A percentile compares a stretch with the other conserved stretches of the same genome.
These are phyloP conservation scores for Nothobranchius furzeri DNA, from an alignment of 2,113 vertebrate genomes.

Conservation along the genomic window DNA sequence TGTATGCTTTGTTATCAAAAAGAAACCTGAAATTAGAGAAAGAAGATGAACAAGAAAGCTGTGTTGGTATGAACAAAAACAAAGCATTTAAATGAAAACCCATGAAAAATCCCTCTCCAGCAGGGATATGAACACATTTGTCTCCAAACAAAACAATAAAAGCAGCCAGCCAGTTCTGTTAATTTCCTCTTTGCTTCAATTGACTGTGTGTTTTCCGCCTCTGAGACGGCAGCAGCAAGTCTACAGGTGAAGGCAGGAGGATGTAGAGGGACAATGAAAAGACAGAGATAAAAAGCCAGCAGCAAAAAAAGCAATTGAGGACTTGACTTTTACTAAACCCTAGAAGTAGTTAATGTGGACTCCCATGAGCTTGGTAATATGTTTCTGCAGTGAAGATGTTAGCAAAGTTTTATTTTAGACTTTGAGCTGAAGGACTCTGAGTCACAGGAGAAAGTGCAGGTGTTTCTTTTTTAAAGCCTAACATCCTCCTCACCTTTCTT, in stretches of 20 bases:
- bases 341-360: conserved; percentile 67
- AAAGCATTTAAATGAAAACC: conserved; percentile 40
- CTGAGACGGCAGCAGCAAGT: conserved; percentile 47
- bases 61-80: conserved; percentile 26
- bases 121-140: conserved; percentile 49
- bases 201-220: conserved; percentile 45
- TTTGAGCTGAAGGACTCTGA: conserved; percentile 45
- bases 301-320: conserved; percentile 62
- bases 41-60: conserved; percentile 15
- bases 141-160: conserved; percentile 71
- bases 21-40: neutral
- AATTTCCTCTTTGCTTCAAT: conserved; percentile 70
- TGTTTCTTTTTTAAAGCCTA: conserved; percentile 38
- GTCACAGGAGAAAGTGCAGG: conserved; percentile 53
- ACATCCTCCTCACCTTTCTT: conserved; percentile 1
- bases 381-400: conserved; percentile 68
- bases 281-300: conserved; percentile 46
- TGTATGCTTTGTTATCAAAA: neutral
- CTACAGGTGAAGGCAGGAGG: conserved; percentile 60
- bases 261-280: conserved; percentile 34
- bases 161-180: conserved; percentile 68
- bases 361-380: conserved; percentile 71
- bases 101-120: neutral
- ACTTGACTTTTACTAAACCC: conserved; percentile 62
- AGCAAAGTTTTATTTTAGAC: conserved; percentile 67